Evolutionary conservation across 2,797 vertebrate genomes (phyloP).

Genomic region (Phoxinus dragarum): DNA sequence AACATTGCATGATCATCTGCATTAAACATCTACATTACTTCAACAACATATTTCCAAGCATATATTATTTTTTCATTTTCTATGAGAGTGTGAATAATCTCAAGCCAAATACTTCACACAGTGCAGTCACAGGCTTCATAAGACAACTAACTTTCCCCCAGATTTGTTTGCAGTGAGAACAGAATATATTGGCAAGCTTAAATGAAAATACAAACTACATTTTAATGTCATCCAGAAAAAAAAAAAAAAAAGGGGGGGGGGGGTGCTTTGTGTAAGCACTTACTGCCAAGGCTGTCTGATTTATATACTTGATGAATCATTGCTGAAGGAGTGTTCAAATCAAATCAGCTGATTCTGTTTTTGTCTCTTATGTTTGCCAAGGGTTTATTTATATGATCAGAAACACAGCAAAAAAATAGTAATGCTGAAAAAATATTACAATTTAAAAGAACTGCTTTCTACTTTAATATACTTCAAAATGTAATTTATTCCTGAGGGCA

Average conservation of each 20-base stretch:
- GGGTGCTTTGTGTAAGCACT: not conserved
- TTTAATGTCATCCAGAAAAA: not conserved
- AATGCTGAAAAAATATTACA: not conserved
- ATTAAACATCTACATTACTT: not conserved
- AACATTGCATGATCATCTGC: not conserved
- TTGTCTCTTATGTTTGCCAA: not conserved
- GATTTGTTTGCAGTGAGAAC: not conserved
- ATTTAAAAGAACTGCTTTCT: not conserved
- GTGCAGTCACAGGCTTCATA: not conserved
- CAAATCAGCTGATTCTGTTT: not conserved
- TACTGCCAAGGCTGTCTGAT: slow-evolving; percentile 11
- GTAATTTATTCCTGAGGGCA: not conserved
- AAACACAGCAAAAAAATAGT: not conserved
- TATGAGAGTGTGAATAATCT: not conserved
- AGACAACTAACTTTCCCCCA: not conserved
- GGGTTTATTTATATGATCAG: not conserved
- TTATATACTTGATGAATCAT: not conserved
- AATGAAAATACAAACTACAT: not conserved
- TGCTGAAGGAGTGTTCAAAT: slow-evolving; percentile 1
- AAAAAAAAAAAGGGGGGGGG: no score
- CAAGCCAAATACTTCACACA: not conserved
- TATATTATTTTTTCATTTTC: not conserved
- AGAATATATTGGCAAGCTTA: not conserved
- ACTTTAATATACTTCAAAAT: not conserved
- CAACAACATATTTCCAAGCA: not conserved